Conservation (phyloP, 2,797 vertebrate species). For the Siniperca undulata region DNA sequence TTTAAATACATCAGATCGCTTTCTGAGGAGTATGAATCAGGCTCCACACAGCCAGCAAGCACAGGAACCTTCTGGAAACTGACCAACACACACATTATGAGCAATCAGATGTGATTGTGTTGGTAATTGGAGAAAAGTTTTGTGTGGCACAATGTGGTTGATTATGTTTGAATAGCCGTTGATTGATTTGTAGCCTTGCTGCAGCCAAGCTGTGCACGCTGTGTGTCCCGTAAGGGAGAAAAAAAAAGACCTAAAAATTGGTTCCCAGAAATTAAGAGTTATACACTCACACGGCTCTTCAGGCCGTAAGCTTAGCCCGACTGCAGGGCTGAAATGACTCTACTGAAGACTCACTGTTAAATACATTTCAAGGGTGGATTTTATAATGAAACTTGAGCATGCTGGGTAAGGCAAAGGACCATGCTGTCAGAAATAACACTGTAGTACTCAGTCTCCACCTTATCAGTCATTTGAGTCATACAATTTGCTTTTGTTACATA, state of each 20-base stretch:
- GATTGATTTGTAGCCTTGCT: constrained; percentile 61
- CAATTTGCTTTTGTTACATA: neutral
- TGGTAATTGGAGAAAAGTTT: constrained; percentile 64
- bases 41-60: constrained; percentile 10
- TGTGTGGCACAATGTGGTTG: constrained; percentile 57
- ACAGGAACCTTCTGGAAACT: constrained; percentile 52
- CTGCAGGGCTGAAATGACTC: constrained; percentile 21
- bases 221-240: neutral
- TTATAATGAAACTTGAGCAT: constrained; percentile 9
- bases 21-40: constrained; percentile 20
- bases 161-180: constrained; percentile 76
- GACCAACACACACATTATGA: constrained; percentile 60
- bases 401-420: neutral
- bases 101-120: constrained; percentile 77
- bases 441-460: neutral
- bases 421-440: constrained; percentile 1
- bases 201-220: constrained; percentile 36
- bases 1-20: neutral
- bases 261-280: constrained; percentile 34
- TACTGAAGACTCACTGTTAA: constrained; percentile 19
- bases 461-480: neutral
- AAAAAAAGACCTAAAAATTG: constrained; percentile 4
- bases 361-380: neutral
- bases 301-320: neutral
- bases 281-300: neutral